These are phyloP conservation scores for Bovichtus diacanthus DNA, from an alignment of 2,797 vertebrate genomes.

Conservation along the genomic window DNA sequence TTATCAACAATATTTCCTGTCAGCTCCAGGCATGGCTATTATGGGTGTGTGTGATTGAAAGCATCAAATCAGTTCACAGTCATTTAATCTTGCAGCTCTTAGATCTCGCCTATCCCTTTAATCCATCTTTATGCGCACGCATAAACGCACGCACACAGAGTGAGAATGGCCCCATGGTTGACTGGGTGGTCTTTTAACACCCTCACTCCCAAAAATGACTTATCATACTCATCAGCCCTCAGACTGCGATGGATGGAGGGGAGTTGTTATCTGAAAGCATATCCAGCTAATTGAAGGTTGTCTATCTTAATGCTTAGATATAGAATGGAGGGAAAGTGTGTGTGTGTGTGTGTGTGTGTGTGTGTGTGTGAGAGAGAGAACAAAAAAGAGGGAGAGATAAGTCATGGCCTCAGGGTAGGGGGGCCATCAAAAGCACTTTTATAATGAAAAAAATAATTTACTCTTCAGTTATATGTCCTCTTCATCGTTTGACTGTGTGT, in stretches of 20 bases:
- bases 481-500: constrained; percentile 29
- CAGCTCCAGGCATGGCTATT: constrained; percentile 43
- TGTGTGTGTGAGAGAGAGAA: background rate
- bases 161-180: constrained; percentile 33
- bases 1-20: constrained; percentile 59
- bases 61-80: constrained; percentile 77
- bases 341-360: background rate
- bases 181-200: constrained; percentile 69
- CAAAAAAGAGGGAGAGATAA: constrained; percentile 7
- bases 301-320: constrained; percentile 63
- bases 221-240: constrained; percentile 59
- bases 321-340: constrained; percentile 27
- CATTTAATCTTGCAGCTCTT: constrained; percentile 79
- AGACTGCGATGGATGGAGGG: constrained; percentile 48
- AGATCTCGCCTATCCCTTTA: constrained; percentile 77
- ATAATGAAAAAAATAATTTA: constrained; percentile 54
- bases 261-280: constrained; percentile 68
- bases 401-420: constrained; percentile 46
- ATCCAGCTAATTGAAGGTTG: constrained; percentile 76
- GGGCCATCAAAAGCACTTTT: constrained; percentile 52
- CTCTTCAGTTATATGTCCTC: constrained; percentile 45
- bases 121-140: constrained; percentile 67
- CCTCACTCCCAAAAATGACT: constrained; percentile 55
- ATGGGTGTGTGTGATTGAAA: constrained; percentile 58
- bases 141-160: constrained; percentile 1